phyloP scores from a whole-genome alignment of 2,113 vertebrate genomes.

The Gobio gobio region DNA sequence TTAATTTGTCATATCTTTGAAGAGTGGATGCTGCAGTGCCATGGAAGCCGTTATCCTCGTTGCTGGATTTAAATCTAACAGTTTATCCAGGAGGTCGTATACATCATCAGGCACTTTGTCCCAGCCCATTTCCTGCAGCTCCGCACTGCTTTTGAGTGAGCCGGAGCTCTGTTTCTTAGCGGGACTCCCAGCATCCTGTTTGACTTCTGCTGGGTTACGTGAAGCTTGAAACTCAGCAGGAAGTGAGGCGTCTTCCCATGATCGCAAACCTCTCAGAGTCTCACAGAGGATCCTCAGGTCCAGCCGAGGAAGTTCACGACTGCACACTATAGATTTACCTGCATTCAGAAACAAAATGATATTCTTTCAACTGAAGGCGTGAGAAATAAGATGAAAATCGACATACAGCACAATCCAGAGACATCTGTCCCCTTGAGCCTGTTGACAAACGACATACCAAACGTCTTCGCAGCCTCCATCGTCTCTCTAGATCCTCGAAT shows the following conservation, averaged over 20 bases:
- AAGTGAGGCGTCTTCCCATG: conserved; percentile 45
- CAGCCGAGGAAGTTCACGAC: conserved; percentile 87
- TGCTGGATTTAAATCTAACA: conserved; percentile 92
- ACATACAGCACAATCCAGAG: not conserved
- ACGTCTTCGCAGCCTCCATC: conserved; percentile 86
- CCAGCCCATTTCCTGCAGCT: conserved; percentile 77
- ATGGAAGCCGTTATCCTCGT: conserved; percentile 88
- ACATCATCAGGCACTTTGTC: conserved; percentile 85
- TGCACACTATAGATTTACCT: conserved; percentile 93
- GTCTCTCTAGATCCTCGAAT: conserved; percentile 94
- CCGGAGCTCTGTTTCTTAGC: conserved; percentile 34
- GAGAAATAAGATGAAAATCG: not conserved
- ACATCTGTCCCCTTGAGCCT: not conserved
- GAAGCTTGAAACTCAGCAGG: conserved; percentile 35
- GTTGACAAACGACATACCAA: conserved; percentile 78
- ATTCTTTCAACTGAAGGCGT: not conserved
- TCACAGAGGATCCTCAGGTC: conserved; percentile 91
- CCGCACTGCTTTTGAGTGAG: not conserved
- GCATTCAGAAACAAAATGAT: conserved; percentile 26
- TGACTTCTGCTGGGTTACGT: conserved; percentile 33
- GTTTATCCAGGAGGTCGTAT: conserved; percentile 90
- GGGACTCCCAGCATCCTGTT: not conserved
- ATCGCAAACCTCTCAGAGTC: conserved; percentile 78
- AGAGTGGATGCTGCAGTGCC: conserved; percentile 87
- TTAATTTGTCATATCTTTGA: conserved; percentile 72